Evolutionary conservation across 2,888 invertebrate genomes (phyloP), one percentile per base, ranked within the genome.

Genomic region (Phengaris arion): DNA sequence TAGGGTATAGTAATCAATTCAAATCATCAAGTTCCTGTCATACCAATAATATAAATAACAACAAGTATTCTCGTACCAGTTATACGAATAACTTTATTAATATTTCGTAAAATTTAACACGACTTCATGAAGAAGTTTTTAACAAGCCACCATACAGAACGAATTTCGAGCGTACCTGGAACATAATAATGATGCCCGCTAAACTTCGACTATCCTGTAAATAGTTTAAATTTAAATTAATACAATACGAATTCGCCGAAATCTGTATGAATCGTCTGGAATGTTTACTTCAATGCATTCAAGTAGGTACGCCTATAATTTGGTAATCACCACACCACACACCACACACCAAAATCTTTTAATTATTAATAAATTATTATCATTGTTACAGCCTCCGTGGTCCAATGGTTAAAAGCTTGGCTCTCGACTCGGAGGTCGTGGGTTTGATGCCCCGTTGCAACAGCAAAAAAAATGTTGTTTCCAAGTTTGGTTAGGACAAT

Each of bases 131-230:
- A 12, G 12, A 72, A 72, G 72, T 72, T 72, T 52, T 72, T 72
- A 72, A 72, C 72, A 52, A 72, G 72, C 35, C 54, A 72, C 52
- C 72, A 51, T 54, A 51, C 52, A 22, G 35, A 54, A 22, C 72
- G 72, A 72, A 45, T 72, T 72, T 54, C 12, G 22, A 54, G 22
- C 72, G 72, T 72, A 72, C 54, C 72, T 52, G 35, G 72, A 52
- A 72, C 72, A 54, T 35, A 72, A 72, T 72, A 72, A 72, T 72
- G 54, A 12, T 54, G 52, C 22, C 35, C 48, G 70, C 72, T 12
- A 72, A 72, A 72, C 72, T 72, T 54, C 54, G 35, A 15, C 69
- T 69, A 69, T 69, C 72, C 70, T 52, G 52, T 52, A 54, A 72
- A 72, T 72, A 72, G 54, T 54, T 72, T 72, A 54, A 52, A 72